These are phyloP conservation scores for Tolmerus cingulatus DNA, from an alignment of 2,888 invertebrate species.

Conservation along the genomic window DNA sequence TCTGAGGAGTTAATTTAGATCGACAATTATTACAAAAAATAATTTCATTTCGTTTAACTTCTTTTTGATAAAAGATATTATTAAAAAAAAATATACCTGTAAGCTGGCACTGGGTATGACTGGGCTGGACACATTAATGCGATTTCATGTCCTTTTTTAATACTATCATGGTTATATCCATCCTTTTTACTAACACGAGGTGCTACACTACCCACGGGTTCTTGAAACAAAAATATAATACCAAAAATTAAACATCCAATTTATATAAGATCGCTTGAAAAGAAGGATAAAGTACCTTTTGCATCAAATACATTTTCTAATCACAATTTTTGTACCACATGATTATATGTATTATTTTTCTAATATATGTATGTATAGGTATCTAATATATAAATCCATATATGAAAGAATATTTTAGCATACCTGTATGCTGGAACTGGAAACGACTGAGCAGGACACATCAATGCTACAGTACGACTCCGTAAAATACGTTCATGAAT, in stretches of 20 bases:
- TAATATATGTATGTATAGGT: no score
- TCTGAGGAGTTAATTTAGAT: no score
- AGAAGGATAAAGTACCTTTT: neutral
- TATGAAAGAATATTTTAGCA: neutral
- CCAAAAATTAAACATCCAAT: neutral
- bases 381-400: no score
- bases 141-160: constrained; percentile 64
- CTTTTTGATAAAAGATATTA: neutral
- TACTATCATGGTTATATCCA: constrained; percentile 61
- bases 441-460: constrained; percentile 79
- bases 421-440: constrained; percentile 75
- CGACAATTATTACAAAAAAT: no score
- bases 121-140: constrained; percentile 79
- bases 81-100: constrained; percentile 63
- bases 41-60: neutral
- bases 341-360: no score
- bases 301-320: neutral
- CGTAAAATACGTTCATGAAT: constrained; percentile 56
- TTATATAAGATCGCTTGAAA: neutral
- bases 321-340: neutral
- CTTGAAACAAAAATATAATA: constrained; percentile 54
- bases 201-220: constrained; percentile 66
- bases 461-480: constrained; percentile 66
- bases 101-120: constrained; percentile 71
- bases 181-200: constrained; percentile 77